phyloP scores from a whole-genome alignment of 2,113 vertebrate genomes.

The Crotalus horridus region DNA sequence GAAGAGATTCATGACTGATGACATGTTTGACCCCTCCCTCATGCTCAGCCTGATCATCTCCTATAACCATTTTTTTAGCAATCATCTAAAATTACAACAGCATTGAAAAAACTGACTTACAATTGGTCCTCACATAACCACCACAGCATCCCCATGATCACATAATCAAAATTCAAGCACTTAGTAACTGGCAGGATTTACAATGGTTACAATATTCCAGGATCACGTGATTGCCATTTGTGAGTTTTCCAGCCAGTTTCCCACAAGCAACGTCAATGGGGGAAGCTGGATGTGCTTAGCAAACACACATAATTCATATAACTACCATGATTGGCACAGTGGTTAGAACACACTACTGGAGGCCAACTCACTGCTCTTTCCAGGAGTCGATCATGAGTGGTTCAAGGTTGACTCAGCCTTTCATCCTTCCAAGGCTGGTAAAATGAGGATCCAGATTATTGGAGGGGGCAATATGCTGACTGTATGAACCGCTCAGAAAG shows the following conservation, averaged over 20 bases:
- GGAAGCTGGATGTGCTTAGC: neutral
- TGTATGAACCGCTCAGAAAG: no score
- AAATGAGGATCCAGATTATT: no score
- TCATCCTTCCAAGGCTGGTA: no score
- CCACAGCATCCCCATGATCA: neutral
- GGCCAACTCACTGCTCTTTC: no score
- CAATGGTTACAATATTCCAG: neutral
- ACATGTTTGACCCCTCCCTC: no score
- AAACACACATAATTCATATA: neutral
- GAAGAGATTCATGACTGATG: no score
- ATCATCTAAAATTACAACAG: neutral
- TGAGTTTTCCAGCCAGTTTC: neutral
- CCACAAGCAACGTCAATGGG: neutral
- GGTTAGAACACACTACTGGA: no score
- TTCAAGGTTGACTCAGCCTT: no score
- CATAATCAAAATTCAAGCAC: neutral
- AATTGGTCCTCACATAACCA: neutral
- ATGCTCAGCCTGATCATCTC: neutral
- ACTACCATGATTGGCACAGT: fast-evolving
- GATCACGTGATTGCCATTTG: neutral
- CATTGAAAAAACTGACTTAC: neutral
- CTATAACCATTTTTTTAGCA: neutral
- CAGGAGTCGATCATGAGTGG: no score
- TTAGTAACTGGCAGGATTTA: neutral
- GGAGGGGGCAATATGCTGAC: no score